Conservation (phyloP, 2,113 vertebrate genomes). For the Suncus etruscus region DNA sequence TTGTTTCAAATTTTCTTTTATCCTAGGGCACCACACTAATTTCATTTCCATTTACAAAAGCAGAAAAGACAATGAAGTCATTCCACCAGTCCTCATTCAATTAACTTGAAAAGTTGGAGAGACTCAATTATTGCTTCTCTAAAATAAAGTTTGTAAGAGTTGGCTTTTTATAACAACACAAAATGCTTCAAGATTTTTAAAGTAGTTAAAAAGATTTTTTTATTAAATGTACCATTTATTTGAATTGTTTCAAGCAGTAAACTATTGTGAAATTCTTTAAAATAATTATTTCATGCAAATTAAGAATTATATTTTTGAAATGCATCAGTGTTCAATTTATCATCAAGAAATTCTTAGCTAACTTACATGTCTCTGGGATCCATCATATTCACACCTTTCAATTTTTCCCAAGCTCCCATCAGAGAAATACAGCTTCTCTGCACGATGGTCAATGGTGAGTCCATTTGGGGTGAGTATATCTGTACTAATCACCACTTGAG, state of each 20-base stretch:
- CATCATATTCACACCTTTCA: conserved; percentile 98
- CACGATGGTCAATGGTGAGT: conserved; percentile 96
- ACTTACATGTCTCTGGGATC: conserved; percentile 96
- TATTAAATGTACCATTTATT: neutral
- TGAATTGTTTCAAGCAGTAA: neutral
- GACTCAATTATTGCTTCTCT: neutral
- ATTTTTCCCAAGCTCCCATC: conserved; percentile 97
- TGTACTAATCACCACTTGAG: conserved; percentile 93
- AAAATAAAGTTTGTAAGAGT: neutral
- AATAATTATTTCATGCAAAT: neutral
- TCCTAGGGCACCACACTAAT: neutral
- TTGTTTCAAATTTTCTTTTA: conserved; percentile 11
- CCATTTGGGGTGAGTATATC: conserved; percentile 98
- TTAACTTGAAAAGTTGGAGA: conserved; percentile 42
- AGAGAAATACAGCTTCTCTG: conserved; percentile 98
- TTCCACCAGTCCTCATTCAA: neutral
- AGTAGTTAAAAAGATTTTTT: neutral
- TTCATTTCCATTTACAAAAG: conserved; percentile 17
- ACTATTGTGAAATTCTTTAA: conserved; percentile 7
- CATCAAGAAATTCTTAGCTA: neutral
- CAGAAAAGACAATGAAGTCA: neutral
- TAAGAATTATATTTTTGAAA: neutral
- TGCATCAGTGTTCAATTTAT: neutral
- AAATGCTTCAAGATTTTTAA: conserved; percentile 10
- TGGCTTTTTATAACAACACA: neutral